A percentile compares a stretch with the other conserved stretches of the same genome.
phyloP scores from a whole-genome alignment of 2,797 vertebrate species.

The Hippocampus kuda region DNA sequence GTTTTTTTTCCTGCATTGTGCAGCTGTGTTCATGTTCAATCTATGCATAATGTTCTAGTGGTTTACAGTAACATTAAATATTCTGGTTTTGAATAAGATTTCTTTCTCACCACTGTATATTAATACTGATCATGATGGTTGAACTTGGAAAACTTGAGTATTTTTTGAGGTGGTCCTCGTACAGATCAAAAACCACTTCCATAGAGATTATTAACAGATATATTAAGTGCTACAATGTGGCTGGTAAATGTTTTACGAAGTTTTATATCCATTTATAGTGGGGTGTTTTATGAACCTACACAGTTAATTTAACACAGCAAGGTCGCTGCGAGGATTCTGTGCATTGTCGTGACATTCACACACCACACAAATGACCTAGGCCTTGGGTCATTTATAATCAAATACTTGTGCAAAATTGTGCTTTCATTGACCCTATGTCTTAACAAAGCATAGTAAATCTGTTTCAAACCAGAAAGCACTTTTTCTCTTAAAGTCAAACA shows the following conservation, averaged over 20 bases:
- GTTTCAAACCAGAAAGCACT: not conserved
- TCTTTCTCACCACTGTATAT: not conserved
- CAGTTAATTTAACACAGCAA: not conserved
- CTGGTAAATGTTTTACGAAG: not conserved
- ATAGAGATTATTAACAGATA: not conserved
- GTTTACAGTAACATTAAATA: not conserved
- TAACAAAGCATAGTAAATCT: not conserved
- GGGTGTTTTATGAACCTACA: not conserved
- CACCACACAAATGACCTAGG: not conserved
- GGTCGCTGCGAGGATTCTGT: not conserved
- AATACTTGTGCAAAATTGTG: not conserved
- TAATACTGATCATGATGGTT: not conserved
- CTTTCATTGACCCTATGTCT: not conserved
- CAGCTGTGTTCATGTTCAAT: not conserved
- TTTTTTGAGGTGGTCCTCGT: not conserved
- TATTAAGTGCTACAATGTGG: not conserved
- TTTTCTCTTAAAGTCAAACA: not conserved
- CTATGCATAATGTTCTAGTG: not conserved
- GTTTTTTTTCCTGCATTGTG: no score
- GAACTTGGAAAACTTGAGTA: not conserved
- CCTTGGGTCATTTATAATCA: conserved; percentile 9
- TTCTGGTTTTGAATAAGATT: not conserved
- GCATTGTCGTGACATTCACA: conserved; percentile 5
- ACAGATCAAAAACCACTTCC: not conserved
- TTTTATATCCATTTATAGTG: not conserved